A percentile compares a stretch with the other conserved stretches of the same genome.
Evolutionary conservation across 2,797 vertebrate species (phyloP).

Genomic region (Characodon lateralis): DNA sequence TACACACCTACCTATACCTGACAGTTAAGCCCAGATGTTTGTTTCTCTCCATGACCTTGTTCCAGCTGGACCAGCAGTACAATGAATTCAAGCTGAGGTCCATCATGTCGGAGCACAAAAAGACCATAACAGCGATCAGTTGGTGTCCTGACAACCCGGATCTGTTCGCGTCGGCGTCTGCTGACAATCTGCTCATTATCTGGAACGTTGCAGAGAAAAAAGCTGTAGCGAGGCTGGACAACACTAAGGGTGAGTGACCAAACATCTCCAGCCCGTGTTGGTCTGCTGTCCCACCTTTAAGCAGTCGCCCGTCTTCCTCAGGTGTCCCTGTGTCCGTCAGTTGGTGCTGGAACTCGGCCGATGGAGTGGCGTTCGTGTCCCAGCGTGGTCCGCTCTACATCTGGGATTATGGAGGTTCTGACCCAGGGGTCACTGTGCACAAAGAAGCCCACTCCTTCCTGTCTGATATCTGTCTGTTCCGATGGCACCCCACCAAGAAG

Average conservation of each 20-base stretch:
- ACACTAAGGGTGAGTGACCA: constrained; percentile 68
- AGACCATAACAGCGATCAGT: constrained; percentile 96
- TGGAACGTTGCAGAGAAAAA: constrained; percentile 97
- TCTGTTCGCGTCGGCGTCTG: constrained; percentile 91
- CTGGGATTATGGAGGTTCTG: constrained; percentile 88
- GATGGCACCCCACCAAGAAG: constrained; percentile 92
- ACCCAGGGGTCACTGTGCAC: constrained; percentile 87
- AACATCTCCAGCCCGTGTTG: not conserved
- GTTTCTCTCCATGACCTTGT: not conserved
- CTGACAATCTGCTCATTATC: constrained; percentile 92
- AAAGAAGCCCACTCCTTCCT: constrained; percentile 95
- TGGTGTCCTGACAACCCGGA: constrained; percentile 95
- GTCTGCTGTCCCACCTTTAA: not conserved
- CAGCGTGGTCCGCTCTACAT: constrained; percentile 92
- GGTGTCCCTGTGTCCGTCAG: constrained; percentile 90
- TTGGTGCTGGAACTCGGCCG: constrained; percentile 92
- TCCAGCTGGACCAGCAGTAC: constrained; percentile 92
- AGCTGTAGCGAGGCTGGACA: constrained; percentile 88
- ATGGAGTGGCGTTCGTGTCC: constrained; percentile 90
- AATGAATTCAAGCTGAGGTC: constrained; percentile 93
- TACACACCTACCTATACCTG: not conserved
- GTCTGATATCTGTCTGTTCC: constrained; percentile 92
- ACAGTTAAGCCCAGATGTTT: not conserved
- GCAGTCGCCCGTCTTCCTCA: constrained; percentile 48
- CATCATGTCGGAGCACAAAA: constrained; percentile 99